These are phyloP conservation scores for Agrochola lychnidis DNA, from an alignment of 2,888 invertebrate species.

Conservation along the genomic window DNA sequence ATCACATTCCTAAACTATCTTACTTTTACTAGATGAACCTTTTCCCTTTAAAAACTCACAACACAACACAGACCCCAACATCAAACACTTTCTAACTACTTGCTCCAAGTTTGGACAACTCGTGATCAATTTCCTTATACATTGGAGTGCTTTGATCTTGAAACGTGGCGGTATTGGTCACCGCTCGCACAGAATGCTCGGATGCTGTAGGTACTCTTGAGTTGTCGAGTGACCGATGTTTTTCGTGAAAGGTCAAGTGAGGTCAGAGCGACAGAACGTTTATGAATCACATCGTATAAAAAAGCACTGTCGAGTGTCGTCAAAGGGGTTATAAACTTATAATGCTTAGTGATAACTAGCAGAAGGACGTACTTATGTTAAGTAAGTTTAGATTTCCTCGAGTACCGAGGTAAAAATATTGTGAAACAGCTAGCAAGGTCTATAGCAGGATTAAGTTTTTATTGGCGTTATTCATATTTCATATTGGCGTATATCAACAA, in stretches of 20 bases:
- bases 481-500: too few relatives aligned
- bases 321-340: not conserved
- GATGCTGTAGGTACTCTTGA: not conserved
- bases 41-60: slow-evolving; percentile 6
- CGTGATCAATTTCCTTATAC: not conserved
- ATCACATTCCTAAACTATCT: not conserved
- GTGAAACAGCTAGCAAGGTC: not conserved
- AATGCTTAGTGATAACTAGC: not conserved
- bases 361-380: not conserved
- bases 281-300: not conserved
- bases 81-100: slow-evolving; percentile 26
- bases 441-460: too few relatives aligned
- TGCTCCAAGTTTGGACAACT: not conserved
- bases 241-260: slow-evolving; percentile 2
- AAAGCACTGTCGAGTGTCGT: too few relatives aligned
- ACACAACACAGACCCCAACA: not conserved
- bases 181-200: not conserved
- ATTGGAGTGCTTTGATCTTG: slow-evolving; percentile 16
- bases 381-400: too few relatives aligned
- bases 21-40: not conserved
- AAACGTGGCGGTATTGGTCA: not conserved
- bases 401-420: too few relatives aligned
- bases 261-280: not conserved
- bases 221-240: not conserved
- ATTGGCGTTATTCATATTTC: too few relatives aligned